Percentiles rank a stretch among this genome's conserved stretches.
phyloP scores from a whole-genome alignment of 2,113 vertebrate species.

The Ammodytes marinus region DNA sequence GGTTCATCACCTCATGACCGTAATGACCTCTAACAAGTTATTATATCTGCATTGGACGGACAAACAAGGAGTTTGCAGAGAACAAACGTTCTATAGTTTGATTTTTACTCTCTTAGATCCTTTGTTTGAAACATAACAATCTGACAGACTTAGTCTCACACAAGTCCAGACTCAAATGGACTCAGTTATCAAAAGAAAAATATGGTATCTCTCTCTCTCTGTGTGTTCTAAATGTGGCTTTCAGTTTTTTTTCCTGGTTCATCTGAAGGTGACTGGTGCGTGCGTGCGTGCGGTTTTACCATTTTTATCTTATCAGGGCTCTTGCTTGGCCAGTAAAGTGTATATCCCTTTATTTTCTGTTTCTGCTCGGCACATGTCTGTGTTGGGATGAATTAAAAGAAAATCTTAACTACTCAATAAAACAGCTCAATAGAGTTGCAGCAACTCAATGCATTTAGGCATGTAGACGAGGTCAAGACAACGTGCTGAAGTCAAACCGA shows the following conservation, averaged over 20 bases:
- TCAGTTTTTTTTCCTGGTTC: constrained; percentile 50
- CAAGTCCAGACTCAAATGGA: not conserved
- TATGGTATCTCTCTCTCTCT: not conserved
- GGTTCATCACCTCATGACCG: too few species aligned
- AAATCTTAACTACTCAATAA: not conserved
- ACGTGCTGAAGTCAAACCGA: too few species aligned
- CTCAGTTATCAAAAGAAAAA: constrained; percentile 5
- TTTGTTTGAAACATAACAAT: not conserved
- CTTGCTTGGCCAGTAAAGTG: constrained; percentile 24
- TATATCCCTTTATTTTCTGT: constrained; percentile 6
- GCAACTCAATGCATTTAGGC: too few species aligned
- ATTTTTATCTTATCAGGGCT: constrained; percentile 50
- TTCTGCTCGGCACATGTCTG: not conserved
- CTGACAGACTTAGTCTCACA: not conserved
- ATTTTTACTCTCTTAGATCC: not conserved
- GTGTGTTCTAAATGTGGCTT: not conserved
- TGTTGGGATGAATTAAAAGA: constrained; percentile 11
- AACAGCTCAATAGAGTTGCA: not conserved
- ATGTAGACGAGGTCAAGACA: too few species aligned
- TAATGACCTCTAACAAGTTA: too few species aligned
- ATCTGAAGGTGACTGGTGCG: constrained; percentile 44
- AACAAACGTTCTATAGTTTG: not conserved
- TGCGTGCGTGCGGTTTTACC: constrained; percentile 9
- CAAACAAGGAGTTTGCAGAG: not conserved
- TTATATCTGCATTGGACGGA: too few species aligned